phyloP scores from a whole-genome alignment of 2,888 invertebrate species.

The Erebia aethiops region DNA sequence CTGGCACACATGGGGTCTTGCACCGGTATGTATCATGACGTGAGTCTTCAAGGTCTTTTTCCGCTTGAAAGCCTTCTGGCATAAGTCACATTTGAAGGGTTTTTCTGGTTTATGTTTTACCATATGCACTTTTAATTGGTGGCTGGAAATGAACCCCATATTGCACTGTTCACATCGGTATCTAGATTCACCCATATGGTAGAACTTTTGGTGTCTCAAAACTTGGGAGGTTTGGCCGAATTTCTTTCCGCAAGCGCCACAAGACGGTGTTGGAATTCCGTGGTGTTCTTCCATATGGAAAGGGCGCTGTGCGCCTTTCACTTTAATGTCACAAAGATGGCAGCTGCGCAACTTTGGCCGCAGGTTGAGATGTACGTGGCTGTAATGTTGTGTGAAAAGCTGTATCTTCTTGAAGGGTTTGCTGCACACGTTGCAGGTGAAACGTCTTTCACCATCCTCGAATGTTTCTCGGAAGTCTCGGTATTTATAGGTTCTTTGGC shows the following conservation, averaged over 20 bases:
- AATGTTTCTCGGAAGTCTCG: constrained; percentile 26
- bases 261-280: constrained; percentile 52
- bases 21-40: not conserved
- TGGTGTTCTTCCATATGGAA: constrained; percentile 53
- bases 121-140: not conserved
- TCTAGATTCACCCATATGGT: constrained; percentile 61
- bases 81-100: constrained; percentile 8
- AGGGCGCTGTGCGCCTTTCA: constrained; percentile 48
- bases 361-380: constrained; percentile 54
- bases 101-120: constrained; percentile 2
- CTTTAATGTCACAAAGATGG: constrained; percentile 52
- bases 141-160: not conserved
- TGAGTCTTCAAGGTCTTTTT: constrained; percentile 3
- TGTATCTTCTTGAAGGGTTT: constrained; percentile 50
- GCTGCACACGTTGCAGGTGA: constrained; percentile 51
- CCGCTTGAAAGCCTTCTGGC: constrained; percentile 10
- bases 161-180: constrained; percentile 28
- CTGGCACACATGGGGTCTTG: not conserved
- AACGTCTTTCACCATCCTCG: constrained; percentile 32
- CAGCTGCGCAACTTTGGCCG: constrained; percentile 53
- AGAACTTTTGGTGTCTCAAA: constrained; percentile 57
- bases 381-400: constrained; percentile 54
- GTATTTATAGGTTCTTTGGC: not conserved
- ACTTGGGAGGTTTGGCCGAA: constrained; percentile 56
- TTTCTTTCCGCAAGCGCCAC: constrained; percentile 57